Base-by-base conservation (phyloP, 2,113 vertebrate genomes). In the Casuarius casuarius region DNA sequence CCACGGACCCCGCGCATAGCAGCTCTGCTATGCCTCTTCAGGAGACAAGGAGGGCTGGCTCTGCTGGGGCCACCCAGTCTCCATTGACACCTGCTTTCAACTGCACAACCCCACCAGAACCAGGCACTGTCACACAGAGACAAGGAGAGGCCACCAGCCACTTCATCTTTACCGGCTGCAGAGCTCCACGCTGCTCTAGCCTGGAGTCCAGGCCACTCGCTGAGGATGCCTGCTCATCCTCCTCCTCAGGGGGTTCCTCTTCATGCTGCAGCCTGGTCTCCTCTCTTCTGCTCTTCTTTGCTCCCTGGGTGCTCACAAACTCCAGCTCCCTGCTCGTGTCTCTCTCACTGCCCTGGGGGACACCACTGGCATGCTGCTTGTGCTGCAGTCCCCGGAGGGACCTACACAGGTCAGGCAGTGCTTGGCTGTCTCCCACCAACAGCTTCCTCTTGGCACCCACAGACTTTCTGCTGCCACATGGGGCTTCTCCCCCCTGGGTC, bases 221-320 rank as follows among this genome's bases (percentile, higher is more conserved):
- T 13, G 77, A 23, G 20, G 94, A 5, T n/a, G 66, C 70, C 67
- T 46, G 66, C 16, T 92, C 81, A 61, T 84, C 67, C 5, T 85
- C 73, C 6, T 63, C 28, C 3, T 56, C 20, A 4, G 16, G 12
- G 2, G 33, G 33, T 19, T 61, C 40, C 70, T n/a, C 83, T 67
- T 62, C 17, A 22, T 0, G 0, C 25, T 0, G 22, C 65, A 73
- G 79, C 6, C 6, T 17, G 0, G 0, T 33, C 71, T 84, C 51
- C 58, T 92, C 85, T 35, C 31, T 95, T 79, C 59, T 92, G 71
- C 84, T 95, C 92, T 75, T 96, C 92, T 97, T 97, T 1, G 58
- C 19, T 1, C 4, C 0, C 38, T 0, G 22, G 3, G 38, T 7
- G 25, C 65, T 74, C 17, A 0, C 0, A 0, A 31, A 1, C 11